Base-by-base conservation (phyloP, 2,888 invertebrate genomes). In the Nebria brevicollis region DNA sequence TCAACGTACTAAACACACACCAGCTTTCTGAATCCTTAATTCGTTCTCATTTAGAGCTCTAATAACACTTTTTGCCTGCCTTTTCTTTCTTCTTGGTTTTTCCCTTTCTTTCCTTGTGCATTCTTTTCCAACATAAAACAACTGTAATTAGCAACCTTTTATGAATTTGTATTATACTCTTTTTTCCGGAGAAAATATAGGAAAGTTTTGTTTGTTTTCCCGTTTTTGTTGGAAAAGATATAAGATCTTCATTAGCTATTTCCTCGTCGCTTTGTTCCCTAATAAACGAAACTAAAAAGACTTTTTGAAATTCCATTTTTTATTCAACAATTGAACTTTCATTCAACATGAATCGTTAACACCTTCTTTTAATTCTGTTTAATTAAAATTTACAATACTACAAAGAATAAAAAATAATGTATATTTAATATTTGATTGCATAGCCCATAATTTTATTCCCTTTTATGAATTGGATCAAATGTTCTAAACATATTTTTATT, bases 11-110 rank as follows among this genome's bases (percentile, higher is more conserved):
- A 70, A 26, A 73, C 42, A 42, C 73, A 54, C 54, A 54, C 42
- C 34, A 8, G 26, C 66, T 72, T 81, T 72, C 81, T 81, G 75
- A 76, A 76, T 75, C 64, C 72, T 81, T 81, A 76, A 81, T 81
- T 81, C 65, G 73, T 75, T 76, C 65, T 64, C 76, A 72, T 75
- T 81, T 76, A 43, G 34, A 42, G 73, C 74, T 79, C 54, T 72
- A 77, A 77, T 77, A 42, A 77, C 73, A 43, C 73, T 73, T 73
- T 41, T 11, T 70, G 34, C 70, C 70, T 34, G 73, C 54, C 54
- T 8, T 54, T 70, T 70, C 70, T 70, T 70, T 13, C 70, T 25
- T 25, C 4, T 70, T 70, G 11, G 4, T 70, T 70, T 70, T 25
- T 70, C 3, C 25, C 20, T 25, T 70, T 70, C 4, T 4, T 20